phyloP scores from a whole-genome alignment of 2,797 vertebrate genomes.

The Capromys pilorides region DNA sequence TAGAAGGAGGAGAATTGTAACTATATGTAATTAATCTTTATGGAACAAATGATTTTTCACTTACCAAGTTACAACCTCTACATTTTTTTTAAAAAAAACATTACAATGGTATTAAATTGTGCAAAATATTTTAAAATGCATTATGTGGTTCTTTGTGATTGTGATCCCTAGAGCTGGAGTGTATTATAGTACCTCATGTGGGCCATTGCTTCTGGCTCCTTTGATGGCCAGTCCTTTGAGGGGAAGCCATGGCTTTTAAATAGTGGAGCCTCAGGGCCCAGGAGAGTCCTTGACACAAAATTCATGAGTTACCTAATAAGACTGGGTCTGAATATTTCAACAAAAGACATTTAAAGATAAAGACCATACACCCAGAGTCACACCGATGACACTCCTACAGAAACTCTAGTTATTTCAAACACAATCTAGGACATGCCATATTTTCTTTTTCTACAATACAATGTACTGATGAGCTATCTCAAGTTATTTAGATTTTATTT shows the following conservation, averaged over 20 bases:
- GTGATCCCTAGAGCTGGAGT: not conserved
- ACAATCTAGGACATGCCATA: not conserved
- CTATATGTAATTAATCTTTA: not conserved
- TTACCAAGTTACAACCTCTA: not conserved
- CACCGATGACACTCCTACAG: not conserved
- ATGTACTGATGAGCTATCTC: not conserved
- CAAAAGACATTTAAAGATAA: not conserved
- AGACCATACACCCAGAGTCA: not conserved
- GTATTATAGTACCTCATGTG: not conserved
- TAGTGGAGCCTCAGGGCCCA: not conserved
- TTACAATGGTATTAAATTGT: not conserved
- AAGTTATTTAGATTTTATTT: slow-evolving; percentile 37
- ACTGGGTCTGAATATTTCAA: not conserved
- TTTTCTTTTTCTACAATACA: not conserved
- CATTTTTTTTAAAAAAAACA: not conserved
- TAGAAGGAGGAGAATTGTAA: not conserved
- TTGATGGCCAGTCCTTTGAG: not conserved
- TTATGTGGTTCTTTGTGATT: not conserved
- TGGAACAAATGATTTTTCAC: not conserved
- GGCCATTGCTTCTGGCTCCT: not conserved
- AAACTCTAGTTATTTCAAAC: not conserved
- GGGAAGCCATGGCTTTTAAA: not conserved
- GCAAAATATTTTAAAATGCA: not conserved
- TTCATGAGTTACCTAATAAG: not conserved
- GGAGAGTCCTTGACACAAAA: not conserved